These are phyloP conservation scores for Salticus scenicus DNA, from an alignment of 2,888 invertebrate genomes.

Conservation along the genomic window DNA sequence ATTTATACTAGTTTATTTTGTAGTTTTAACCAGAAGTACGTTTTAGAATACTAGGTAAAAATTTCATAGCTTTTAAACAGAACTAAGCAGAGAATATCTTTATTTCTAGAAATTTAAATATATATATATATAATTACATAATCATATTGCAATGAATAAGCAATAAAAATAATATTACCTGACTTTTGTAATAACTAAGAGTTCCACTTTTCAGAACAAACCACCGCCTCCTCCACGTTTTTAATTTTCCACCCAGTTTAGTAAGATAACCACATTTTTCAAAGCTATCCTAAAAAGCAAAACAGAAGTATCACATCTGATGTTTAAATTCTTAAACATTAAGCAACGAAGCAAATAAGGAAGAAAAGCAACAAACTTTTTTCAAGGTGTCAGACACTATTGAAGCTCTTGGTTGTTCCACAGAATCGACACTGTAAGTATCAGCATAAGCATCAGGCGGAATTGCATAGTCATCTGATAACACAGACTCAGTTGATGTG, in stretches of 20 bases:
- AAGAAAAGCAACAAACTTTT: slow-evolving; percentile 26
- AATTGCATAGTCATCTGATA: slow-evolving; percentile 96
- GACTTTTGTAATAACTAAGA: slow-evolving; percentile 95
- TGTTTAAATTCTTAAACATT: slow-evolving; percentile 81
- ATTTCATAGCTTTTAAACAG: no score
- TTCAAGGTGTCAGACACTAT: slow-evolving; percentile 35
- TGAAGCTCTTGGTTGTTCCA: slow-evolving; percentile 51
- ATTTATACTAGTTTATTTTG: no score
- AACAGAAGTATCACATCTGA: slow-evolving; percentile 72
- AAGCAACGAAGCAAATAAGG: slow-evolving; percentile 23
- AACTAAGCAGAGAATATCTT: no score
- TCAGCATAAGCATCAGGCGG: slow-evolving; percentile 87
- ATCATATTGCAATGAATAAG: no score
- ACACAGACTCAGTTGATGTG: slow-evolving; percentile 89
- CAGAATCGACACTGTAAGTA: slow-evolving; percentile 60
- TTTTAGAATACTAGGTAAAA: no score
- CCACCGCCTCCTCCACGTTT: slow-evolving; percentile 97
- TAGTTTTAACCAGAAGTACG: no score
- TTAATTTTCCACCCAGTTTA: slow-evolving; percentile 93
- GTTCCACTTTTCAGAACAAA: slow-evolving; percentile 95
- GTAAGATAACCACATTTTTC: slow-evolving; percentile 85
- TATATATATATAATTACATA: no score
- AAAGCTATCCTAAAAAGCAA: slow-evolving; percentile 51
- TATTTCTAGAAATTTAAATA: no score
- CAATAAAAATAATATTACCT: slow-evolving; percentile 75